phyloP scores from a whole-genome alignment of 2,113 vertebrate genomes.

The Triplophysa tibetana region DNA sequence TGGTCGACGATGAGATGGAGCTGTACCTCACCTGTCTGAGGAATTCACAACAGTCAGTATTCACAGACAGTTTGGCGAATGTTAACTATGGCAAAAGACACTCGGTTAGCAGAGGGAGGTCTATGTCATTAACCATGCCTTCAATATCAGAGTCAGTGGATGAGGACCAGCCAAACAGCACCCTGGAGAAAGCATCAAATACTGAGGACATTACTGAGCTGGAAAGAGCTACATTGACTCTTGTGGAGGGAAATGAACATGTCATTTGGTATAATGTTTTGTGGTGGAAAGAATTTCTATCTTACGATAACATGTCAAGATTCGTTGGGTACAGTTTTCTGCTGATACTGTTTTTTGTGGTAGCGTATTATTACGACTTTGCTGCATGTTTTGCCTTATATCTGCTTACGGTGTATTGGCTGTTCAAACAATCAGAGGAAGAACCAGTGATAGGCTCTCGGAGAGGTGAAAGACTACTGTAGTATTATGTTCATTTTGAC shows the following conservation, averaged over 20 bases:
- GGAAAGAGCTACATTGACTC: not conserved
- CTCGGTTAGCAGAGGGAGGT: conserved; percentile 54
- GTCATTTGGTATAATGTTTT: conserved; percentile 49
- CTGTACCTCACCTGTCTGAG: conserved; percentile 70
- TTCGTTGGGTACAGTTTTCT: conserved; percentile 76
- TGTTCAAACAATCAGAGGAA: conserved; percentile 76
- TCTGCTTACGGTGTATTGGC: conserved; percentile 84
- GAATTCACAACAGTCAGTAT: conserved; percentile 51
- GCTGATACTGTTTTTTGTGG: conserved; percentile 81
- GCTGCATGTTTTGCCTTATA: conserved; percentile 87
- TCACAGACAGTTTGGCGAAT: not conserved
- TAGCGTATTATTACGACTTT: conserved; percentile 86
- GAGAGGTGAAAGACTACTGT: conserved; percentile 24
- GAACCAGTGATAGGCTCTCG: conserved; percentile 69
- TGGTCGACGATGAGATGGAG: conserved; percentile 73
- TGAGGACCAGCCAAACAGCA: conserved; percentile 58
- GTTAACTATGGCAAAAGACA: conserved; percentile 49
- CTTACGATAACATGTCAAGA: conserved; percentile 73
- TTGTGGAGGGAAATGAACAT: conserved; percentile 53
- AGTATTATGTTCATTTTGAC: not conserved
- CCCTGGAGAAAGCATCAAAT: conserved; percentile 43
- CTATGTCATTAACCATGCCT: conserved; percentile 57
- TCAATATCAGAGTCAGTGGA: conserved; percentile 70
- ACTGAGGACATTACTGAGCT: not conserved
- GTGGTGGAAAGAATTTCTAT: conserved; percentile 65